Evolutionary conservation across 2,797 vertebrate genomes (phyloP).

Genomic region (Chelon auratus): DNA sequence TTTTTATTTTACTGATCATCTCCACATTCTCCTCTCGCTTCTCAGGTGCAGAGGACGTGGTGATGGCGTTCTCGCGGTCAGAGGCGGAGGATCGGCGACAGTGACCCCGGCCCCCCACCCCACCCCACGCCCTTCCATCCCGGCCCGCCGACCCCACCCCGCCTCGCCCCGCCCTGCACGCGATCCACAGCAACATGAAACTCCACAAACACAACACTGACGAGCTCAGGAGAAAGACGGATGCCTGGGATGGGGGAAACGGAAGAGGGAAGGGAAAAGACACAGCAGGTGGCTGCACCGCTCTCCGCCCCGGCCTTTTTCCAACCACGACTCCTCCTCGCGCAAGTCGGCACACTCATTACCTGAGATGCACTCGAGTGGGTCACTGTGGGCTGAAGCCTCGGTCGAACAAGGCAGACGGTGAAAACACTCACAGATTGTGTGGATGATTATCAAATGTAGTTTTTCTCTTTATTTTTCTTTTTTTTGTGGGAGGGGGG

Average conservation of each 20-base stretch:
- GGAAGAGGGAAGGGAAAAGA: conserved; percentile 62
- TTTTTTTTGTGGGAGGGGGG: conserved; percentile 12
- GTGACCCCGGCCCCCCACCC: conserved; percentile 81
- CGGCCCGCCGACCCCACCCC: conserved; percentile 15
- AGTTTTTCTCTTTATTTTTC: conserved; percentile 9
- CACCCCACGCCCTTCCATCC: conserved; percentile 31
- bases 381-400: conserved; percentile 61
- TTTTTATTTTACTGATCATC: background rate
- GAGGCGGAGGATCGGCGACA: conserved; percentile 97
- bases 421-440: conserved; percentile 70
- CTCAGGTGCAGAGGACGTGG: conserved; percentile 97
- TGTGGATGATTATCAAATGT: conserved; percentile 66
- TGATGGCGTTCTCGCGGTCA: conserved; percentile 99
- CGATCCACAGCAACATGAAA: conserved; percentile 54
- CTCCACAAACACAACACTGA: conserved; percentile 74
- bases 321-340: conserved; percentile 58
- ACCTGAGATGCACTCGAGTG: conserved; percentile 64
- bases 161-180: conserved; percentile 39
- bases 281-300: conserved; percentile 46
- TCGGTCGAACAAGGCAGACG: conserved; percentile 58
- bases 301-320: conserved; percentile 50
- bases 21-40: background rate
- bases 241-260: conserved; percentile 8
- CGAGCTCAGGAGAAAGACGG: conserved; percentile 75
- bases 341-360: conserved; percentile 67